Evolutionary conservation across 1,140 invertebrate species (phyloP).

Genomic region (Drosophila nasuta): DNA sequence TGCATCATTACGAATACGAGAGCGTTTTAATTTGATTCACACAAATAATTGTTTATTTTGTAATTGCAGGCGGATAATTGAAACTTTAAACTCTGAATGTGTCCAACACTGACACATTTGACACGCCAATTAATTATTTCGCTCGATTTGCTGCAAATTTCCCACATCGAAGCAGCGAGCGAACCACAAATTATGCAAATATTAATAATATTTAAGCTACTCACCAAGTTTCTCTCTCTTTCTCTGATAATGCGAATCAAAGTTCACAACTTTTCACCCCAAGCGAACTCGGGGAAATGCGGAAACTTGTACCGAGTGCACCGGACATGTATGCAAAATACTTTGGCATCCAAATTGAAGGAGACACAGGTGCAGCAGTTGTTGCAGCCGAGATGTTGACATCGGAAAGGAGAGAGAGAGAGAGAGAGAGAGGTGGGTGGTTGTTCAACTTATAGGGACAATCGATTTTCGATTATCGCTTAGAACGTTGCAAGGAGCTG

Average conservation of each 20-base stretch:
- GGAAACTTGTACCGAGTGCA: conserved; percentile 33
- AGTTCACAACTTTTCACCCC: conserved; percentile 39
- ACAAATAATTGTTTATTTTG: conserved; percentile 45
- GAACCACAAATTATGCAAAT: neutral
- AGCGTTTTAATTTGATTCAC: conserved; percentile 22
- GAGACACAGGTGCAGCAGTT: conserved; percentile 15
- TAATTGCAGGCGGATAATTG: conserved; percentile 33
- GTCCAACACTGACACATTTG: neutral
- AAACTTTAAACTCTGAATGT: conserved; percentile 7
- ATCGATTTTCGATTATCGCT: conserved; percentile 71
- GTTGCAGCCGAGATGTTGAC: too few species aligned
- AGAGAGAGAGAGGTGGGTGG: neutral
- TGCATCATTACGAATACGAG: conserved; percentile 31
- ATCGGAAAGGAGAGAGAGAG: too few species aligned
- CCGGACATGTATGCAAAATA: conserved; percentile 48
- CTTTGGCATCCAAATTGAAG: conserved; percentile 50
- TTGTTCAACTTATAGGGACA: conserved; percentile 50
- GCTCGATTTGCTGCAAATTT: conserved; percentile 2
- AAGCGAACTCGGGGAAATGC: conserved; percentile 4
- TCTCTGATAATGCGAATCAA: conserved; percentile 34
- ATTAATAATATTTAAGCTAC: neutral
- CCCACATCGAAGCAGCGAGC: neutral
- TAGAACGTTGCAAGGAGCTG: conserved; percentile 17
- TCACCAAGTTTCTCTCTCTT: too few species aligned
- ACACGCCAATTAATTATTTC: conserved; percentile 3